Base-by-base conservation (phyloP, 2,113 vertebrate genomes). In the Ancistrus triradiatus region DNA sequence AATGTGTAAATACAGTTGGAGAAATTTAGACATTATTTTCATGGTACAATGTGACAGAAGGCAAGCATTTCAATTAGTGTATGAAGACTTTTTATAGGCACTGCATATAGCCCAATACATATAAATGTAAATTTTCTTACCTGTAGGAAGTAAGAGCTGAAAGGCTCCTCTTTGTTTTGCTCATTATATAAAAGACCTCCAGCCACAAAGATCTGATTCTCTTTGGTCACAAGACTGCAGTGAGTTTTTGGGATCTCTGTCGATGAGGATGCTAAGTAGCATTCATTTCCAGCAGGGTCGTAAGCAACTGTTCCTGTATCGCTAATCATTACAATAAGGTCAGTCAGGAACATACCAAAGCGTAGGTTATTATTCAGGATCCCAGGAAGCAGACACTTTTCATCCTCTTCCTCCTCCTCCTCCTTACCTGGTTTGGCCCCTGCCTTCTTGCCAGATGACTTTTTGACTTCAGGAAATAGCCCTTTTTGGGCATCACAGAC, bases 131-230 rank as follows among this genome's bases (percentile, higher is more conserved):
- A n/a, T n/a, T 15, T 15, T 1, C 52, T 15, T 90, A 98, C 96
- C 93, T 99, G 96, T 24, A 99, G 75, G 81, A 99, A 99, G 82
- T 96, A 99, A 7, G 96, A 97, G 38, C 87, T 93, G 87, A 95
- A 90, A 1, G 92, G 93, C 6, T 96, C 90, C 0, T 99, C 95
- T 69, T 92, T 92, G 79, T 81, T 86, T 25, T 97, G 90, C 70
- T 98, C 91, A 0, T 93, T 91, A 85, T 89, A 93, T 73, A 93
- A 84, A 11, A 99, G 83, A 55, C 96, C 96, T 15, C 96, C 96
- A 0, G 85, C 88, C 25, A 97, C 91, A 75, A 99, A 99, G 66
- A 99, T 81, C 86, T 99, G 96, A 74, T 98, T 98, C 78, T 96
- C 88, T 61, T 85, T 87, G 17, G 95, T 97, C 55, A 92, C 91